Evolutionary conservation across 2,797 vertebrate genomes (phyloP).

Genomic region (Natrix natrix): DNA sequence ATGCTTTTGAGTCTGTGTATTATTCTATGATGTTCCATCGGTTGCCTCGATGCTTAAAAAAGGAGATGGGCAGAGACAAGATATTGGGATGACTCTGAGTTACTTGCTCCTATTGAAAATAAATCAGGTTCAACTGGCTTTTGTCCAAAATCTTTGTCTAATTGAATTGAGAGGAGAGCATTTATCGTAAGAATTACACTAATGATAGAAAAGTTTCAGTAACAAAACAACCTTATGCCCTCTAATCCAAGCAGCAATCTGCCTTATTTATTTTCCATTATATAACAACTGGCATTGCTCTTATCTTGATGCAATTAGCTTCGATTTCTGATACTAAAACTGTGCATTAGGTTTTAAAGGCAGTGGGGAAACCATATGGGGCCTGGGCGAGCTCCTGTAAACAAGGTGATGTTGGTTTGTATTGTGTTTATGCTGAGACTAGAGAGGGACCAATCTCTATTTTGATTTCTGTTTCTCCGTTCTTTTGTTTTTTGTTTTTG

Average conservation of each 20-base stretch:
- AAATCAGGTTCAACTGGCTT: not conserved
- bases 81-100: not conserved
- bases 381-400: slow-evolving; percentile 39
- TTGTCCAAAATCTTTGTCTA: not conserved
- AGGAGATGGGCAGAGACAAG: not conserved
- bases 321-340: slow-evolving; percentile 53
- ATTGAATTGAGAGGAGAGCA: slow-evolving; percentile 9
- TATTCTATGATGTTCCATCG: not conserved
- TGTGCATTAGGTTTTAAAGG: slow-evolving; percentile 51
- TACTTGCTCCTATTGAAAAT: not conserved
- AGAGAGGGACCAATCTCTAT: not conserved
- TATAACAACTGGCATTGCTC: slow-evolving; percentile 39
- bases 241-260: slow-evolving; percentile 27
- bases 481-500: not conserved
- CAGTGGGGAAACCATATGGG: slow-evolving; percentile 29
- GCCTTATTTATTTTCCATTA: slow-evolving; percentile 54
- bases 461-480: not conserved
- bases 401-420: slow-evolving; percentile 43
- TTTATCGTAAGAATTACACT: not conserved
- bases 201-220: slow-evolving; percentile 20
- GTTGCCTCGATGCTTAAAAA: not conserved
- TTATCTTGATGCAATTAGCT: slow-evolving; percentile 59
- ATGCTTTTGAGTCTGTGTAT: not conserved
- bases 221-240: not conserved
- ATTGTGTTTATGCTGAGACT: slow-evolving; percentile 50